Base-by-base conservation (phyloP, 2,113 vertebrate genomes). In the Neogale vison region DNA sequence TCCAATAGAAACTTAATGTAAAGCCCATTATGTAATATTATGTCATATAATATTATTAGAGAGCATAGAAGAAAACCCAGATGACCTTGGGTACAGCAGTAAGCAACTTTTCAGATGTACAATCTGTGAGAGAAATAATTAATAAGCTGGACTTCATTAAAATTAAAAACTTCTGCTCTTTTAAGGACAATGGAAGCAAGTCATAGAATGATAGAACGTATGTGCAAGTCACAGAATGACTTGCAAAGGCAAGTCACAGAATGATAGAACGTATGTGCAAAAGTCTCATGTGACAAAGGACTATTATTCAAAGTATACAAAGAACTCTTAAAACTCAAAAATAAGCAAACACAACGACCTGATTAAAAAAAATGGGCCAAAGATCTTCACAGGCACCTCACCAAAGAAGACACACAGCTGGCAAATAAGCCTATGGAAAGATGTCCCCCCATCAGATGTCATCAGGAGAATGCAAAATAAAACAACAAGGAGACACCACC, bases 101-200 rank as follows among this genome's bases (percentile, higher is more conserved):
- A 65, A 67, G 5, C 74, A 65, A 59, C 6, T 45, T 88, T 88
- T 67, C n/a, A 89, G 34, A 77, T 36, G 42, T 42, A 89, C 3
- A 2, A 67, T 59, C 90, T 36, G 88, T 83, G 47, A 96, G 47
- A 83, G 45, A 83, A 93, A 76, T 65, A 88, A 90, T 55, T 61
- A 72, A 69, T 83, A 47, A 34, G 36, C 47, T 26, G 71, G 57
- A 76, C 57, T 92, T 92, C 67, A 67, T 83, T 82, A 92, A 74
- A 81, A 92, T 88, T 92, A 92, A 92, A 91, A 81, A 63, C 36
- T 67, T 47, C 47, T 88, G 84, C 36, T 76, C 34, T 77, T 7
- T 93, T 69, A 76, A 89, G 67, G 59, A 42, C 26, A 76, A 93
- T 47, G 24, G 39, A 59, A 83, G 42, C 45, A 76, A 83, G 55